These are phyloP conservation scores for Nyctereutes procyonoides DNA, from an alignment of 2,113 vertebrate genomes.

Conservation along the genomic window DNA sequence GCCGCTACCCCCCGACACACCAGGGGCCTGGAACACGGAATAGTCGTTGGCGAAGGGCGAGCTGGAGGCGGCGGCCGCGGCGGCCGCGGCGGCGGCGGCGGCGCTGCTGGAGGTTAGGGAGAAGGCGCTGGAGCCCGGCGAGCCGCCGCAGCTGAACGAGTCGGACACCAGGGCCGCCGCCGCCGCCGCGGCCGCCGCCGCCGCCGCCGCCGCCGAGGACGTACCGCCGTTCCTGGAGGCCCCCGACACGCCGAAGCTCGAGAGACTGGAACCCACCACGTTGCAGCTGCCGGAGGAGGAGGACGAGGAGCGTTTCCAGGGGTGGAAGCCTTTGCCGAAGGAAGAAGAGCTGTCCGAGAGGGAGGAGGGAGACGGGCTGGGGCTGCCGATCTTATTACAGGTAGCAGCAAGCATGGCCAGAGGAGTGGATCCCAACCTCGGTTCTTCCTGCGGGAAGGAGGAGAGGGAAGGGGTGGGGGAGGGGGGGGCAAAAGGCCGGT, in stretches of 20 bases:
- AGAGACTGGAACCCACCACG: conserved; percentile 92
- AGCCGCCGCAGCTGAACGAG: conserved; percentile 93
- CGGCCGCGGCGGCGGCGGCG: conserved; percentile 74
- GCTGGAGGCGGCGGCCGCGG: conserved; percentile 85
- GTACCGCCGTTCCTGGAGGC: conserved; percentile 89
- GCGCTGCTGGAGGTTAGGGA: conserved; percentile 94
- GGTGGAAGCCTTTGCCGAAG: conserved; percentile 97
- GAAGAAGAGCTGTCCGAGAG: conserved; percentile 95
- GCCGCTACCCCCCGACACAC: conserved; percentile 81
- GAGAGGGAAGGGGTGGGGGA: conserved; percentile 77
- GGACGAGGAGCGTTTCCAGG: conserved; percentile 94
- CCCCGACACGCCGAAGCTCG: conserved; percentile 91
- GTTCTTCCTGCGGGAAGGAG: conserved; percentile 93
- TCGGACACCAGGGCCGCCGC: conserved; percentile 92
- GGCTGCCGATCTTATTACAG: conserved; percentile 99
- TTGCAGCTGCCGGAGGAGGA: conserved; percentile 92
- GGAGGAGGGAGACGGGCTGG: conserved; percentile 95
- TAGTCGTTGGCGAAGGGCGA: conserved; percentile 97
- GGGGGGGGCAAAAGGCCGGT: conserved; percentile 61
- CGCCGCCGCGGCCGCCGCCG: conserved; percentile 89
- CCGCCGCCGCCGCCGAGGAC: conserved; percentile 87
- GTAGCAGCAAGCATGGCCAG: conserved; percentile 99
- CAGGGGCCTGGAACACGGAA: conserved; percentile 95
- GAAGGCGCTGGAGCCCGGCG: conserved; percentile 95
- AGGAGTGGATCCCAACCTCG: conserved; percentile 97